Conservation (phyloP, 2,797 vertebrate genomes). For the Sebastes umbrosus region DNA sequence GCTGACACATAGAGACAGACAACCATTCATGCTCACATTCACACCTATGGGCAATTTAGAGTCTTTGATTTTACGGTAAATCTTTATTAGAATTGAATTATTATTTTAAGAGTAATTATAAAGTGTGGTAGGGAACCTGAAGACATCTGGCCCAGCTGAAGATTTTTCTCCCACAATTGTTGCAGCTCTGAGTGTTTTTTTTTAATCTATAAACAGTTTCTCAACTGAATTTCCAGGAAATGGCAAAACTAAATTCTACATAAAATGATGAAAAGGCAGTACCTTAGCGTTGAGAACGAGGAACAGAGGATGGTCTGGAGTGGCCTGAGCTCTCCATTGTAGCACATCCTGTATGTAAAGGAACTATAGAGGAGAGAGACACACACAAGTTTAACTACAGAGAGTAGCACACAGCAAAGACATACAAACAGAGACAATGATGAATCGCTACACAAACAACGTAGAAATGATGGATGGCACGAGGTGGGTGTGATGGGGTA, state of each 20-base stretch:
- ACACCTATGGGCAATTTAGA: too few species aligned
- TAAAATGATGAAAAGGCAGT: background rate
- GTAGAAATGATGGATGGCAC: background rate
- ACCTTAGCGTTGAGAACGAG: slow-evolving; percentile 95
- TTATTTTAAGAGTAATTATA: too few species aligned
- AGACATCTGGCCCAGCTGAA: too few species aligned
- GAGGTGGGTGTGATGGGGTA: background rate
- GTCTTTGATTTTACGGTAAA: too few species aligned
- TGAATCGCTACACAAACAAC: background rate
- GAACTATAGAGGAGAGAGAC: slow-evolving; percentile 80
- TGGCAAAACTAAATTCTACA: background rate
- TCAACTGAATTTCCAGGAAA: too few species aligned
- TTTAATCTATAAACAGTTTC: too few species aligned
- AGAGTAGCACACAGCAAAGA: background rate
- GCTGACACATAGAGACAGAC: too few species aligned
- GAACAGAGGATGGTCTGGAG: slow-evolving; percentile 93
- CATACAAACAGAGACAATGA: background rate
- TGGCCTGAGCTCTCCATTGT: slow-evolving; percentile 96
- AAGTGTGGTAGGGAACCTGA: too few species aligned
- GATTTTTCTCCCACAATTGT: too few species aligned
- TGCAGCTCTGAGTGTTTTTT: too few species aligned
- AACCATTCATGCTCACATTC: too few species aligned
- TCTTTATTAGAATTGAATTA: too few species aligned
- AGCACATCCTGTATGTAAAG: slow-evolving; percentile 96
- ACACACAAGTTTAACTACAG: slow-evolving; percentile 5